These are phyloP conservation scores for Nematostella vectensis DNA, from an alignment of 92 coral and sea anemone species.

Conservation along the genomic window DNA sequence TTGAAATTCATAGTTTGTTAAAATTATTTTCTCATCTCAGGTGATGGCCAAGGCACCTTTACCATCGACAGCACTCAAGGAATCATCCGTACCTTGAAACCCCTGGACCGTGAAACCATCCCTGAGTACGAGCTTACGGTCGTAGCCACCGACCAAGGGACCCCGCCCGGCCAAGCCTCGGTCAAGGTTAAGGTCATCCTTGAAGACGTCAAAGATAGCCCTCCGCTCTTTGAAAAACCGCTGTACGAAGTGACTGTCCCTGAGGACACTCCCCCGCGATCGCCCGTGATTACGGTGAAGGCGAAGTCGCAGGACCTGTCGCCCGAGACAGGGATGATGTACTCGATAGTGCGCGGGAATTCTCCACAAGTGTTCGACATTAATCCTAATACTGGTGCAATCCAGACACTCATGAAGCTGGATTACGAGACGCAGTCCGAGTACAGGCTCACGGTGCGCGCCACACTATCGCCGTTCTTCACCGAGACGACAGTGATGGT, in stretches of 20 bases:
- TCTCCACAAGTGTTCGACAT: conserved; percentile 59
- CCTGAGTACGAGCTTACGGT: conserved; percentile 64
- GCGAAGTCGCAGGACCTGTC: conserved; percentile 69
- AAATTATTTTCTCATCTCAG: conserved; percentile 29
- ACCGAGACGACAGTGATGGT: conserved; percentile 55
- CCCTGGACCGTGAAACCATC: conserved; percentile 73
- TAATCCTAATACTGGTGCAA: conserved; percentile 48
- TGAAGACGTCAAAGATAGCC: conserved; percentile 75
- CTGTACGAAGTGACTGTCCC: conserved; percentile 38
- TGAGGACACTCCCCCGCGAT: conserved; percentile 39
- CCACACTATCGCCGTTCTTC: conserved; percentile 59
- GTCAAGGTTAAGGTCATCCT: conserved; percentile 52
- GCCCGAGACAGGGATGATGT: conserved; percentile 36
- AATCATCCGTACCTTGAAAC: conserved; percentile 50
- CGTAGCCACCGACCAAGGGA: conserved; percentile 75
- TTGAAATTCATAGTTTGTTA: too few species aligned
- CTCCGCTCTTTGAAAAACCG: conserved; percentile 59
- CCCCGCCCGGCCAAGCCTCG: conserved; percentile 45
- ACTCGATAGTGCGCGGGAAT: conserved; percentile 69
- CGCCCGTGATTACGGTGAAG: conserved; percentile 41
- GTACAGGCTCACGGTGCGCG: conserved; percentile 65
- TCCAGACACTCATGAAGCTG: conserved; percentile 41
- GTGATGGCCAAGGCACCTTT: conserved; percentile 74
- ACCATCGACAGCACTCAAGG: conserved; percentile 77
- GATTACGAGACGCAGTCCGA: conserved; percentile 74